Evolutionary conservation across 2,113 vertebrate genomes (phyloP), one percentile per base, ranked within the genome.

Genomic region (Istiophorus platypterus): DNA sequence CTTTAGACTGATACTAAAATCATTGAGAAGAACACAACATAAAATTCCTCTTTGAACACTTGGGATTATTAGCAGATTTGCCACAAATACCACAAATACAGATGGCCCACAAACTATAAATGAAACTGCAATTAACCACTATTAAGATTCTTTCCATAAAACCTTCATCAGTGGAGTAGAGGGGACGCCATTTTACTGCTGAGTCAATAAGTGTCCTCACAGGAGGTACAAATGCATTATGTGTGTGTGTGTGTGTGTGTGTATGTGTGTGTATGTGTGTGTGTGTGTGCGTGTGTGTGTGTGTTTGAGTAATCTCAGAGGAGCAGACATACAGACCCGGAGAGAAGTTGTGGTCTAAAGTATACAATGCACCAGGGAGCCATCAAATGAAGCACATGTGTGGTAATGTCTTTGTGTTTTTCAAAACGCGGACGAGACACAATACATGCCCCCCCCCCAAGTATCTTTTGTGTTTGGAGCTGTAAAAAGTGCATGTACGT

Each of bases 141-240:
- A 73, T 89, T 79, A 88, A 83, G 74, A 78, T 76, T 81, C 62
- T 27, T 37, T 80, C 72, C 67, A 86, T 88, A 86, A 90, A 92
- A 85, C 26, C 70, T 41, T 83, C 67, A 80, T 72, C 59, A 41
- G 17, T 26, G 39, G 29, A 56, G 37, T 31, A 74, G 39, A 63
- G 51, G 58, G 17, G 59, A 88, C 52, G 71, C 80, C 66, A 65
- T 90, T 92, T 87, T 86, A 89, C 75, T 77, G 84, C 62, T 7
- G 17, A 76, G 71, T 87, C 88, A 82, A 91, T 92, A 87, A 42
- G 62, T 76, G 81, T 70, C 80, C 52, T 76, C 59, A 67, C 34
- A 77, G 72, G 72, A 80, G 61, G 51, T 18, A 22, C 45, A 62
- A 66, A 76, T 61, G 63, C 58, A 64, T 71, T 78, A 69, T 15